Evolutionary conservation across 1,140 invertebrate genomes (phyloP), one percentile per base, ranked within the genome.

Genomic region (Bilobella aurantiaca): DNA sequence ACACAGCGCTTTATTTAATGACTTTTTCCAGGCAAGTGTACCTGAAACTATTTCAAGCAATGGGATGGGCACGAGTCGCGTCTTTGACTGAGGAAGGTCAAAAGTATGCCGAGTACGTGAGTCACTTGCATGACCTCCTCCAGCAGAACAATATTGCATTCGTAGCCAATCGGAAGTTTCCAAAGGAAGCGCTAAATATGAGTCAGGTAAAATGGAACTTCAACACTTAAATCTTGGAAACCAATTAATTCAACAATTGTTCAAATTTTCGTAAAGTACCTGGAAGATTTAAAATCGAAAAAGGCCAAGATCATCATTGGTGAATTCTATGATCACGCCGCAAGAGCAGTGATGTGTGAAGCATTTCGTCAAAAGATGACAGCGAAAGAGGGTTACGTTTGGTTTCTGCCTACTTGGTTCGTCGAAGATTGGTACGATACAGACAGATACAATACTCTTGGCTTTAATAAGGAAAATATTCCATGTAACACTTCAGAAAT

Each of bases 401-500:
- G 90, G 90, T 91, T 92, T 73, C 75, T 93, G 23, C 89, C 89
- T 0, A 76, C 81, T 1, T 90, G 88, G 87, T 81, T 89, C 64
- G 76, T 79, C 1, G 73, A 84, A 0, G 81, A 85, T 67, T 77
- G 76, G 58, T 82, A 82, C 69, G 85, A 86, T 70, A 68, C 29
- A 5, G 47, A 60, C 42, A 5, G 27, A 25, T 27, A 21, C 27
- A 62, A 65, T 25, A 42, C 2, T 3, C 64, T 70, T 29, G 62
- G 42, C 23, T 42, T 18, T 18, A 23, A 53, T 53, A 1, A 79
- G 75, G 5, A 80, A 82, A 69, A 74, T 71, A 79, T 86, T 14
- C 79, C 81, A 1, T 90, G 87, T 74, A 83, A 80, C 0, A 84
- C 82, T 1, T 69, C 73, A 2, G 79, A 86, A 74, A 87, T 89